Evolutionary conservation across 37 sponge, comb jelly and placozoan genomes (phyloP), one percentile per base, ranked within the genome.

Genomic region (Spongia lamella): DNA sequence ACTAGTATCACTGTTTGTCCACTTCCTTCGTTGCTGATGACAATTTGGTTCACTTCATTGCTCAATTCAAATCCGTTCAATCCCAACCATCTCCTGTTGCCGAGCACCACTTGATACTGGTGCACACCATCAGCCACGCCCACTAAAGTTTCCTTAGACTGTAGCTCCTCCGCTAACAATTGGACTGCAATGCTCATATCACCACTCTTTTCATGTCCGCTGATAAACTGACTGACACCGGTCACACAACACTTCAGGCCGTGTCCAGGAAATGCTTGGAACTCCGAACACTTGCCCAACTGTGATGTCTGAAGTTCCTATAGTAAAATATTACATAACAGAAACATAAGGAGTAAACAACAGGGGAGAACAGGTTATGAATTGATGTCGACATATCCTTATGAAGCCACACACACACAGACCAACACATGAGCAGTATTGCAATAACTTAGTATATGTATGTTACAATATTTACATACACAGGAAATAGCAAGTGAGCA

Each of bases 1-100:
- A 76, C 61, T n/a, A 91, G 50, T 16, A 91, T 88, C 16, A 86
- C 92, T 43, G 87, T 91, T 38, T 79, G 79, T n/a, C 88, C 92
- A 17, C 29, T 14, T 19, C 63, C 13, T 49, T 91, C 88, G 72
- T 77, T 53, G 6, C 38, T 35, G n/a, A 25, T 26, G 66, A 91
- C 73, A 13, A 61, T 70, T 7, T 36, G 22, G 17, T 77, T 47
- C 25, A 82, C 66, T 40, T 55, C 72, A 3, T 24, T 32, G 17
- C 77, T 32, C 20, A 87, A 50, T 11, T 2, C 15, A 0, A 91
- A 15, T 19, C 63, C 71, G 38, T 82, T 82, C 4, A 7, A 39
- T 19, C 5, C 9, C 88, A 91, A 83, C 88, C 89, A 82, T 20
- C 34, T 36, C 22, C 92, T 36, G 70, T 91, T 91, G 1, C 92